A percentile compares a stretch with the other conserved stretches of the same genome.
These are phyloP conservation scores for Calliphora vicina DNA, from an alignment of 1,140 invertebrate genomes.

Conservation along the genomic window DNA sequence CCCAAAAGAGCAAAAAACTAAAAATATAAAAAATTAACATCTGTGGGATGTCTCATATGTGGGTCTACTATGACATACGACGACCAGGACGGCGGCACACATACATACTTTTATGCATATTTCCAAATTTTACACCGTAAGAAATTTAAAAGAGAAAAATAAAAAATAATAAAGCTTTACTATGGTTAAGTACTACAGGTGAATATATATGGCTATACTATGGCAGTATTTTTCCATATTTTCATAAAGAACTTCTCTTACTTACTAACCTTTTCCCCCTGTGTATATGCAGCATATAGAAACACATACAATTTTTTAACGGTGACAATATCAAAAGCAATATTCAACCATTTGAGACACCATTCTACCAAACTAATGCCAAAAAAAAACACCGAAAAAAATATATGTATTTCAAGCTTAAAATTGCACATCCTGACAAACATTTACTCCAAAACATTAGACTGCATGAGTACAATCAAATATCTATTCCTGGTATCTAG, in stretches of 20 bases:
- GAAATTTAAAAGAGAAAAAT: no score
- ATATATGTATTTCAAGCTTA: not conserved
- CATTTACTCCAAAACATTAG: not conserved
- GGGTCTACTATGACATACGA: not conserved
- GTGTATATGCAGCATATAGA: no score
- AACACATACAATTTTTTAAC: not conserved
- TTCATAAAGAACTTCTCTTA: no score
- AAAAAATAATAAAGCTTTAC: no score
- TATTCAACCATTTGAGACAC: not conserved
- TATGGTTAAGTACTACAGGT: no score
- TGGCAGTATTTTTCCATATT: no score
- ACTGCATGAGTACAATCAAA: not conserved
- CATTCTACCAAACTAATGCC: not conserved
- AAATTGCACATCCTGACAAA: not conserved
- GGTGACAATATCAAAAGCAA: conserved; percentile 13
- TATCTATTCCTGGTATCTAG: not conserved
- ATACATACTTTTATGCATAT: not conserved
- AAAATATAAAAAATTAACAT: not conserved
- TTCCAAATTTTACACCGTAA: not conserved
- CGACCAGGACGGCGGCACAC: not conserved
- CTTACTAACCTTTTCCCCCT: no score
- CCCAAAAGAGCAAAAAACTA: not conserved
- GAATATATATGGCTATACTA: no score
- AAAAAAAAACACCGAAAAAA: not conserved
- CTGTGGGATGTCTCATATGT: not conserved